Conservation (phyloP, 2,888 invertebrate species). For the Drosophila algonquin region DNA sequence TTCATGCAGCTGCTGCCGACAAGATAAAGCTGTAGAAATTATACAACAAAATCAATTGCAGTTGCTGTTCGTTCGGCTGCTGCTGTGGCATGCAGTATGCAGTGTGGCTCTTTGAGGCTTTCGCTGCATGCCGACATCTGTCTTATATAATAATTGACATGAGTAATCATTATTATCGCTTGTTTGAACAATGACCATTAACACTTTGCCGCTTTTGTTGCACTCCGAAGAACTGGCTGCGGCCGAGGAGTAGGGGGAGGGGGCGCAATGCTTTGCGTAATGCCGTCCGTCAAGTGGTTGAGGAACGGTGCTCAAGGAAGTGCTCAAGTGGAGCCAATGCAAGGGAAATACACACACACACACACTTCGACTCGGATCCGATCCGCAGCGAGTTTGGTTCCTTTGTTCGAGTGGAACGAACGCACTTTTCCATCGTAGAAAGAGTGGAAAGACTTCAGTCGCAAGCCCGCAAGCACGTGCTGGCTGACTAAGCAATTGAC, state of each 20-base stretch:
- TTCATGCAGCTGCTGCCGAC: constrained; percentile 69
- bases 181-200: constrained; percentile 57
- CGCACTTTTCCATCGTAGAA: constrained; percentile 3
- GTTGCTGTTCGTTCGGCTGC: constrained; percentile 34
- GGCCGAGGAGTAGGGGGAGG: too few species aligned
- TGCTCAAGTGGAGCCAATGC: neutral
- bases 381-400: neutral
- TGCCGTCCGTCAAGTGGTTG: neutral
- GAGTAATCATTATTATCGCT: constrained; percentile 62
- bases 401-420: neutral
- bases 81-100: neutral
- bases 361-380: neutral
- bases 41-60: constrained; percentile 75
- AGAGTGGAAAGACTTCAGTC: neutral
- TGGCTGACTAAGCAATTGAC: constrained; percentile 19
- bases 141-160: constrained; percentile 73
- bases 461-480: constrained; percentile 11
- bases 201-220: constrained; percentile 41
- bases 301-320: neutral
- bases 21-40: constrained; percentile 69
- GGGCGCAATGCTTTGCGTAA: constrained; percentile 39
- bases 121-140: constrained; percentile 53
- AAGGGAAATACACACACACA: neutral
- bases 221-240: constrained; percentile 16
- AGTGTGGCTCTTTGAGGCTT: constrained; percentile 50